Conservation (phyloP, 1,140 invertebrate species). For the Drosophila lacertosa region DNA sequence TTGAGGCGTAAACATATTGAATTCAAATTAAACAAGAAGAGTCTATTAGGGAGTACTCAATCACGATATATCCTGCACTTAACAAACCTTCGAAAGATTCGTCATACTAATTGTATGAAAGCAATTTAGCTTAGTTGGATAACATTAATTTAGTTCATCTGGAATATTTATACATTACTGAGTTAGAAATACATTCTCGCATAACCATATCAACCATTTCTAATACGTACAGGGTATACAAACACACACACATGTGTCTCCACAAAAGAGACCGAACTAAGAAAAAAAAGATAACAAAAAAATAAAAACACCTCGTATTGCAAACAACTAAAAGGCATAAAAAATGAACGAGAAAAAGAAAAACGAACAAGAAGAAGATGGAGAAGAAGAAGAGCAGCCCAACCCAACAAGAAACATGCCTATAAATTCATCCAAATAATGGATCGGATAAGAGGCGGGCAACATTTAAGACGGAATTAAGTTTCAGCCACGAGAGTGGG, state of each 20-base stretch:
- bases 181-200: too few relatives aligned
- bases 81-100: too few relatives aligned
- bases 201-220: too few relatives aligned
- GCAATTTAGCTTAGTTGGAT: too few relatives aligned
- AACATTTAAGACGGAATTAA: conserved; percentile 62
- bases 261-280: conserved; percentile 11
- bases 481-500: conserved; percentile 37
- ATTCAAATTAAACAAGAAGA: background rate
- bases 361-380: conserved; percentile 24
- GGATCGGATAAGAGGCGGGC: conserved; percentile 74
- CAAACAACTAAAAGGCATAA: conserved; percentile 48
- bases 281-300: conserved; percentile 46
- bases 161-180: too few relatives aligned
- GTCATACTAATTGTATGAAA: too few relatives aligned
- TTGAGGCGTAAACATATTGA: conserved; percentile 7
- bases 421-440: conserved; percentile 77
- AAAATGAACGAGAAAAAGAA: conserved; percentile 33
- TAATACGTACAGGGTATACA: too few relatives aligned
- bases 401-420: conserved; percentile 62
- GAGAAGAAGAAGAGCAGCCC: conserved; percentile 18
- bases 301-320: conserved; percentile 42
- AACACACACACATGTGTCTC: background rate
- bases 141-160: too few relatives aligned
- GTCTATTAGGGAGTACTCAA: too few relatives aligned
- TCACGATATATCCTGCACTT: too few relatives aligned